Base-by-base conservation (phyloP, 2,888 invertebrate genomes). In the Gibbula magus region DNA sequence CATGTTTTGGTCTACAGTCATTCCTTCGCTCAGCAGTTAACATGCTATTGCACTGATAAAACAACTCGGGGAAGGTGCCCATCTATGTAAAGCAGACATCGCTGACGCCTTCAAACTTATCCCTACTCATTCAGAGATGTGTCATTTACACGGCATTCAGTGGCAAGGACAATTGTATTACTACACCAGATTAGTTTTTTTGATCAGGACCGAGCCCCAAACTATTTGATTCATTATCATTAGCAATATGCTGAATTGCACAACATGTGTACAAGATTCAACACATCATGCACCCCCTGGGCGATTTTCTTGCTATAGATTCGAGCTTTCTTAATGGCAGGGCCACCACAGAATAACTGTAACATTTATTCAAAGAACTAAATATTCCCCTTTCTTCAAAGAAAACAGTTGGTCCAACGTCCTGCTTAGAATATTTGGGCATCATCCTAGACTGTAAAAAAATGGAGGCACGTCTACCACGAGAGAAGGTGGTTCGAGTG, bases 321-420 rank as follows among this genome's bases (percentile, higher is more conserved):
- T n/a, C 7, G 13, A 35, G 66, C 16, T 52, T 67, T 5, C 67
- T 32, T 13, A 35, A 35, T 35, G 52, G 56, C 5, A 61, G 56
- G 18, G 16, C 54, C 16, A 83, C 80, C 16, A 85, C 83, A 79
- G 82, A 79, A 4, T 20, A 81, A 13, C 13, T 84, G 13, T 67
- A 54, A 22, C n/a, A 35, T 10, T 18, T 86, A 2, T 85, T 84
- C 32, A 54, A 75, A 2, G 52, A 51, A 22, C 77, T 86, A 0
- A 75, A 76, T n/a, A 78, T 86, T 39, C 84, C 82, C 8, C 22
- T 84, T 0, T 54, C 82, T 0, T 22, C 70, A 20, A 70, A 81
- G n/a, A 83, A 85, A 39, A 81, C 82, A 4, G 39, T 56, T 20
- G 85, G 84, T 16, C 84, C 84, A 2, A 39, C 78, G 0, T 56